Evolutionary conservation across 2,797 vertebrate species (phyloP).

Genomic region (Chlorospingus semifuscus): DNA sequence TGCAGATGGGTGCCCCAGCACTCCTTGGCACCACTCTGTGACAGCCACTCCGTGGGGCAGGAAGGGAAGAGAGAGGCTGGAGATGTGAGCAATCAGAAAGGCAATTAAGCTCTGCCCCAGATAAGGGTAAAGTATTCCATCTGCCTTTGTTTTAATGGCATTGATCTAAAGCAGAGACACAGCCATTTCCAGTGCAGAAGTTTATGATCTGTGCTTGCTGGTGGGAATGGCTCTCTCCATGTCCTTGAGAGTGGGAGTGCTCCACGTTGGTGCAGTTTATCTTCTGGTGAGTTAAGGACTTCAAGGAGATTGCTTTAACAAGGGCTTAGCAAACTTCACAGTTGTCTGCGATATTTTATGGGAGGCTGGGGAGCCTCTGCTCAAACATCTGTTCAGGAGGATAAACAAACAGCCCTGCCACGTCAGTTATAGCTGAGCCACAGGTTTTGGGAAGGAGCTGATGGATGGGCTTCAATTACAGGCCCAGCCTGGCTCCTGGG

Average conservation of each 20-base stretch:
- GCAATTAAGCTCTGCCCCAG: constrained; percentile 10
- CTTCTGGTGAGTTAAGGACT: constrained; percentile 41
- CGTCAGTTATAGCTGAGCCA: constrained; percentile 20
- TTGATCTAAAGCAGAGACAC: constrained; percentile 5
- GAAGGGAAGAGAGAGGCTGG: neutral
- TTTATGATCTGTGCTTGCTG: constrained; percentile 11
- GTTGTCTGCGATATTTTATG: constrained; percentile 59
- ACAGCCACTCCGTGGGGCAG: neutral
- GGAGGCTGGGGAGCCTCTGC: constrained; percentile 21
- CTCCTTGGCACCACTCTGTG: rapidly evolving
- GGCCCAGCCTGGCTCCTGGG: neutral
- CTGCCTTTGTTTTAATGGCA: constrained; percentile 25
- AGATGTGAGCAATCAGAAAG: neutral
- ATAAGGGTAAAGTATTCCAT: constrained; percentile 9
- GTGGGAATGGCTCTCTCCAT: neutral
- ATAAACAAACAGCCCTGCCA: constrained; percentile 64
- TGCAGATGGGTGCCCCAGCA: rapidly evolving
- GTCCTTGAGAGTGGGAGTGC: neutral
- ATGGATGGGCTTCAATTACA: constrained; percentile 7
- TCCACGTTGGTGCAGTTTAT: neutral
- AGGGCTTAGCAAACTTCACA: constrained; percentile 68
- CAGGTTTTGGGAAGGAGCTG: constrained; percentile 36
- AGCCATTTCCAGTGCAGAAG: neutral
- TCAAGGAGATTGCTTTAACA: constrained; percentile 64
- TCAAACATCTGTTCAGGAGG: constrained; percentile 61